phyloP scores from a whole-genome alignment of 2,888 invertebrate species.

The Apamea sordens region DNA sequence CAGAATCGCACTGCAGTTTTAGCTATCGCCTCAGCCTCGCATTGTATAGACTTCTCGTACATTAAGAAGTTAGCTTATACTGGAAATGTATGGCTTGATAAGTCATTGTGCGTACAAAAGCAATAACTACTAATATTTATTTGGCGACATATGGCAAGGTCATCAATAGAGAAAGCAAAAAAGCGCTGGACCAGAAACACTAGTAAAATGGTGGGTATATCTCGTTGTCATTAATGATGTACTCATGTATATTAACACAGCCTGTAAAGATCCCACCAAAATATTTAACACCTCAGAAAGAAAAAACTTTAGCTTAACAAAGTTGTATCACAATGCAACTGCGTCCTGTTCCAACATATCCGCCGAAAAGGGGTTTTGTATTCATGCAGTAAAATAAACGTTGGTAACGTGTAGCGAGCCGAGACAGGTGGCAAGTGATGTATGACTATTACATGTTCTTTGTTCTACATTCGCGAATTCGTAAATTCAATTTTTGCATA shows the following conservation, averaged over 20 bases:
- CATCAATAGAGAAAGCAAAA: background rate
- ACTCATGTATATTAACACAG: background rate
- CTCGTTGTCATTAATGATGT: background rate
- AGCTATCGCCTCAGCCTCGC: too few species aligned
- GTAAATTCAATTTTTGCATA: conserved; percentile 66
- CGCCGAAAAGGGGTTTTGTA: conserved; percentile 68
- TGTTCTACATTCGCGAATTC: conserved; percentile 65
- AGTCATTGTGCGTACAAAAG: background rate
- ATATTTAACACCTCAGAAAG: conserved; percentile 8
- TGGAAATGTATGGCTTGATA: too few species aligned
- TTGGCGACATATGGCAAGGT: background rate
- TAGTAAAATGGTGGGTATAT: background rate
- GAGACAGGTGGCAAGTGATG: conserved; percentile 77
- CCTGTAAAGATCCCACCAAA: background rate
- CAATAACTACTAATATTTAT: background rate
- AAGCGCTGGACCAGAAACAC: background rate
- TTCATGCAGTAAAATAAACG: conserved; percentile 68
- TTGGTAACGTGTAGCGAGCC: conserved; percentile 47
- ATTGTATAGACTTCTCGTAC: too few species aligned
- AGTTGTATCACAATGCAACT: conserved; percentile 28
- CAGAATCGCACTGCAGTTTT: too few species aligned
- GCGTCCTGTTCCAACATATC: conserved; percentile 36
- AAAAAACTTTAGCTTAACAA: conserved; percentile 19
- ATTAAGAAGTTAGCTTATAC: too few species aligned
- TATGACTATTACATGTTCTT: conserved; percentile 73